Evolutionary conservation across 2,888 invertebrate genomes (phyloP).

Genomic region (Drosophila hawaiiensis): DNA sequence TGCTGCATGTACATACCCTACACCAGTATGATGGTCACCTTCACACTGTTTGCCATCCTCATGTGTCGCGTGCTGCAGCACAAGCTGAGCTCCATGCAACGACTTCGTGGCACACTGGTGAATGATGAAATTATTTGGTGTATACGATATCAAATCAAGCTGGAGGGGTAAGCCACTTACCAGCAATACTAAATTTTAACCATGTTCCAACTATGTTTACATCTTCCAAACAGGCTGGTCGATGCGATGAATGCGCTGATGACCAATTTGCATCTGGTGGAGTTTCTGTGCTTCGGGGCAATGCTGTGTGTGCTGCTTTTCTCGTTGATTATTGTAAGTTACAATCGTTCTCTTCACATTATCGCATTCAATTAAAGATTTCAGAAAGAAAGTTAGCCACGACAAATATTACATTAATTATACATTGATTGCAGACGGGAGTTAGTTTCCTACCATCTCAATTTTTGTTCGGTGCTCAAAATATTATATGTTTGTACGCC

Average conservation of each 20-base stretch:
- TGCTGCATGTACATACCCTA: slow-evolving; percentile 82
- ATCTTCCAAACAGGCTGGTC: slow-evolving; percentile 32
- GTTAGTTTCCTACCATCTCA: not conserved
- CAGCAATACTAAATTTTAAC: not conserved
- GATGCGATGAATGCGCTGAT: slow-evolving; percentile 64
- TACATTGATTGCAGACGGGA: not conserved
- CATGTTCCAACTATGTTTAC: not conserved
- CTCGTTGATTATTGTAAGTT: slow-evolving; percentile 73
- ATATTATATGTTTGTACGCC: too few species aligned
- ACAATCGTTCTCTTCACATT: not conserved
- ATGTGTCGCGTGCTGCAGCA: slow-evolving; percentile 75
- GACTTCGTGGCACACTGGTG: slow-evolving; percentile 32
- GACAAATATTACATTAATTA: not conserved
- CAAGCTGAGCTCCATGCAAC: slow-evolving; percentile 62
- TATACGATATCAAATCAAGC: slow-evolving; percentile 75
- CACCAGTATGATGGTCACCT: slow-evolving; percentile 73
- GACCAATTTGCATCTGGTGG: slow-evolving; percentile 65
- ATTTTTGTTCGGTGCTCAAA: too few species aligned
- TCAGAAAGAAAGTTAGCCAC: not conserved
- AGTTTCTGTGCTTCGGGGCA: slow-evolving; percentile 77
- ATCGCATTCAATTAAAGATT: not conserved
- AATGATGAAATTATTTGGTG: slow-evolving; percentile 71
- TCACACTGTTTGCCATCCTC: slow-evolving; percentile 76
- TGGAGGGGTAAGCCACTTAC: slow-evolving; percentile 65
- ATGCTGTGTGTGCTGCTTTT: slow-evolving; percentile 81